Conservation (phyloP, 2,113 vertebrate species). For the Gasterosteus aculeatus region DNA sequence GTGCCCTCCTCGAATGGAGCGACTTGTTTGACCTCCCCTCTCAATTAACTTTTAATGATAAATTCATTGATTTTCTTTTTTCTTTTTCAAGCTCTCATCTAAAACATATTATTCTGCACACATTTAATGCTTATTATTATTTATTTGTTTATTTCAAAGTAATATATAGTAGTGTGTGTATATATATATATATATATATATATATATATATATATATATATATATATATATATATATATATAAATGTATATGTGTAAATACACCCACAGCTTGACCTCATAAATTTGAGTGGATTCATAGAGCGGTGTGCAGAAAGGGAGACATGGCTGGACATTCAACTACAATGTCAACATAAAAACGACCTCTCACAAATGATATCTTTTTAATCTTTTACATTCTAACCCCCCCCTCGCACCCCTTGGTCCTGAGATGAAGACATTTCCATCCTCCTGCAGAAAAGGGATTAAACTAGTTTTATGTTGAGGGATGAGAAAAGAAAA, state of each 20-base stretch:
- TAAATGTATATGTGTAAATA: not conserved
- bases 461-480: slow-evolving; percentile 55
- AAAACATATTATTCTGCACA: slow-evolving; percentile 11
- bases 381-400: slow-evolving; percentile 27
- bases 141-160: not conserved
- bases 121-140: not conserved
- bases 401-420: slow-evolving; percentile 30
- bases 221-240: not conserved
- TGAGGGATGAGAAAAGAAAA: slow-evolving; percentile 45
- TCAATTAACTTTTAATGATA: slow-evolving; percentile 82
- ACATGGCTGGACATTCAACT: not conserved
- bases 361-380: slow-evolving; percentile 9
- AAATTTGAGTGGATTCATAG: not conserved
- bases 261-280: not conserved
- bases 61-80: slow-evolving; percentile 63
- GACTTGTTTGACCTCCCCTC: slow-evolving; percentile 77
- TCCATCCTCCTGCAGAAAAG: slow-evolving; percentile 40
- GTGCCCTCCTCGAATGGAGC: slow-evolving; percentile 75
- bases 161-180: not conserved
- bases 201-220: not conserved
- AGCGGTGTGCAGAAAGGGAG: not conserved
- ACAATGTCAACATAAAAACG: not conserved
- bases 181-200: not conserved
- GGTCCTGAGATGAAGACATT: slow-evolving; percentile 68
- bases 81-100: slow-evolving; percentile 6